A percentile compares a stretch with the other conserved stretches of the same genome.
These are phyloP conservation scores for Caenorhabditis japonica DNA, from an alignment of 2,888 invertebrate species.

Conservation along the genomic window DNA sequence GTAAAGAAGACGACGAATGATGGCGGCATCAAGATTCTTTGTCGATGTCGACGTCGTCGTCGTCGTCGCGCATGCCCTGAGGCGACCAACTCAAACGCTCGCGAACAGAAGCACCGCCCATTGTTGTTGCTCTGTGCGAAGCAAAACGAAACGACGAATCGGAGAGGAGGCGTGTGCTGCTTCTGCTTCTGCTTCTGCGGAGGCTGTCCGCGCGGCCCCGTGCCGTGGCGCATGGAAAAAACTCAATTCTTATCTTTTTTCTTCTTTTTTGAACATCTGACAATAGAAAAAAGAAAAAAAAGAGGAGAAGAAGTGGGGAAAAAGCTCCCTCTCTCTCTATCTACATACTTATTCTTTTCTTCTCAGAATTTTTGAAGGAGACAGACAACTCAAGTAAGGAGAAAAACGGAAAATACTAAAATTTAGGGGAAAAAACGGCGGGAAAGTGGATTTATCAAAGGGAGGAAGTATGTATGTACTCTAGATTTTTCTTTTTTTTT, in stretches of 20 bases:
- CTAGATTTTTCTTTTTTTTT: no score
- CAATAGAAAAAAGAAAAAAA: slow-evolving; percentile 20
- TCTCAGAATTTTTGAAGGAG: no score
- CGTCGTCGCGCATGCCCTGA: slow-evolving; percentile 48
- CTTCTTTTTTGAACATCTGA: slow-evolving; percentile 50
- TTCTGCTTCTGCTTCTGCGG: slow-evolving; percentile 19
- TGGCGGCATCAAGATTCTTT: slow-evolving; percentile 53
- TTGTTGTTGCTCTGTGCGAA: slow-evolving; percentile 44
- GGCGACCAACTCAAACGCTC: slow-evolving; percentile 49
- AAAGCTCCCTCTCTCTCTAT: no score
- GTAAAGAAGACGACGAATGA: slow-evolving; percentile 19
- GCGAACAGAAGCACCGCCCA: slow-evolving; percentile 54
- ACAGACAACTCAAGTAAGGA: neutral
- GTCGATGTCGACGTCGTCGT: slow-evolving; percentile 29
- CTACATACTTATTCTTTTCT: no score
- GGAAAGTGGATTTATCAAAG: no score
- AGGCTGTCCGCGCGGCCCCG: no score
- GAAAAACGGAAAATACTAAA: neutral
- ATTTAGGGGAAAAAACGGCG: no score
- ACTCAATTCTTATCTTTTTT: slow-evolving; percentile 48
- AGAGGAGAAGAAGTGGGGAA: neutral
- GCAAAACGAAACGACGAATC: no score
- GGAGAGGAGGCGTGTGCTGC: neutral
- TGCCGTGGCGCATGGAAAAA: slow-evolving; percentile 36
- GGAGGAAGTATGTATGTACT: no score